phyloP scores from a whole-genome alignment of 2,797 vertebrate species.

The Tenualosa thibaudeaui region DNA sequence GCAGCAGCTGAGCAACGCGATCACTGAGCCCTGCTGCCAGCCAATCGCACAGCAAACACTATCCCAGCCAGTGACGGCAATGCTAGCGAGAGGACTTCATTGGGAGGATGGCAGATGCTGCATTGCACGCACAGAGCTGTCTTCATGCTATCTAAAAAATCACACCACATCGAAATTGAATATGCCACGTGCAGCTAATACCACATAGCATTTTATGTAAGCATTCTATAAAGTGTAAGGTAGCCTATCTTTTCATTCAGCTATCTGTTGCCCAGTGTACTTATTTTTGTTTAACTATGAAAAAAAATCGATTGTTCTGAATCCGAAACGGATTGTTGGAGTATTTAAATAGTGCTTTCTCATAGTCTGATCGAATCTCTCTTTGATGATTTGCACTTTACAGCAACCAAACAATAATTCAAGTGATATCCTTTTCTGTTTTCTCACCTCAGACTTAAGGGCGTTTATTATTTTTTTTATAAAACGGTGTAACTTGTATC shows the following conservation, averaged over 20 bases:
- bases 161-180: conserved; percentile 11
- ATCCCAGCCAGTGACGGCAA: conserved; percentile 63
- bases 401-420: not conserved
- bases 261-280: not conserved
- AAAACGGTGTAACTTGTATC: not conserved
- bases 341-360: too few relatives aligned
- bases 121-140: conserved; percentile 35
- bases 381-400: too few relatives aligned
- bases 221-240: not conserved
- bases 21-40: conserved; percentile 30
- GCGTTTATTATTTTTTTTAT: not conserved
- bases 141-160: conserved; percentile 11
- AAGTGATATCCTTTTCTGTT: not conserved
- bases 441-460: not conserved
- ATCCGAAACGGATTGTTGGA: too few relatives aligned
- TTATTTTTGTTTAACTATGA: not conserved
- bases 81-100: conserved; percentile 49
- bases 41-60: conserved; percentile 65
- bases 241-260: not conserved
- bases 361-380: too few relatives aligned
- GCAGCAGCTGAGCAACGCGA: conserved; percentile 45
- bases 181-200: not conserved
- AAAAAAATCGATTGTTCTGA: too few relatives aligned
- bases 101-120: conserved; percentile 55
- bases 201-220: conserved; percentile 7